Conservation (phyloP, 2,797 vertebrate species). For the Gymnoscopelus microlampas region DNA sequence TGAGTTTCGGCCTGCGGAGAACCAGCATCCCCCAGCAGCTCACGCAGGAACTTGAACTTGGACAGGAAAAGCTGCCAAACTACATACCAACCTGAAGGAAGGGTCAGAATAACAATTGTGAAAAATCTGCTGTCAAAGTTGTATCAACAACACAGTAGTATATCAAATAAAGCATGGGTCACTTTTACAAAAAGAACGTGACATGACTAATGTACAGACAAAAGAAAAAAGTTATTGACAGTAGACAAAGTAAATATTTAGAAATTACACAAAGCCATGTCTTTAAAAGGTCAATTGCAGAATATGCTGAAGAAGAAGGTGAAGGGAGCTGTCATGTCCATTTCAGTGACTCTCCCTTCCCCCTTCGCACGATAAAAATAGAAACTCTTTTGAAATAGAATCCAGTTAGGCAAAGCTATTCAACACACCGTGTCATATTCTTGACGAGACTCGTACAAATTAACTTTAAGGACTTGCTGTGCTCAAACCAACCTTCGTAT, state of each 20-base stretch:
- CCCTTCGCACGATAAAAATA: constrained; percentile 49
- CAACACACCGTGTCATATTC: constrained; percentile 3
- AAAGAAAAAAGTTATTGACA: not conserved
- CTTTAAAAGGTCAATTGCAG: not conserved
- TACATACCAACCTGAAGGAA: constrained; percentile 93
- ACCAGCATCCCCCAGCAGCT: constrained; percentile 91
- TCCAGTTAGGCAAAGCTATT: constrained; percentile 21
- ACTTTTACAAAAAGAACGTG: not conserved
- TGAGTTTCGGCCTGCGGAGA: constrained; percentile 89
- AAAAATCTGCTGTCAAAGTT: no score
- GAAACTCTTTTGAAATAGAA: constrained; percentile 34
- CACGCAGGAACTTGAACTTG: constrained; percentile 98
- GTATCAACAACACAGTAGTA: no score
- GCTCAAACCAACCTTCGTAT: not conserved
- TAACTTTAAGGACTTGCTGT: not conserved
- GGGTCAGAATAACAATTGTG: not conserved
- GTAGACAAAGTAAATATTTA: not conserved
- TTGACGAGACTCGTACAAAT: not conserved
- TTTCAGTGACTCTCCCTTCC: not conserved
- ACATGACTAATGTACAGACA: not conserved
- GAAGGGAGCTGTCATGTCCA: constrained; percentile 10
- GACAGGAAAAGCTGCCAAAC: constrained; percentile 98
- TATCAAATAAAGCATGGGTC: not conserved
- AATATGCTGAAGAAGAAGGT: not conserved
- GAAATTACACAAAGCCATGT: not conserved